Conservation (phyloP, 1,140 invertebrate species). For the Drosophila bifasciata region DNA sequence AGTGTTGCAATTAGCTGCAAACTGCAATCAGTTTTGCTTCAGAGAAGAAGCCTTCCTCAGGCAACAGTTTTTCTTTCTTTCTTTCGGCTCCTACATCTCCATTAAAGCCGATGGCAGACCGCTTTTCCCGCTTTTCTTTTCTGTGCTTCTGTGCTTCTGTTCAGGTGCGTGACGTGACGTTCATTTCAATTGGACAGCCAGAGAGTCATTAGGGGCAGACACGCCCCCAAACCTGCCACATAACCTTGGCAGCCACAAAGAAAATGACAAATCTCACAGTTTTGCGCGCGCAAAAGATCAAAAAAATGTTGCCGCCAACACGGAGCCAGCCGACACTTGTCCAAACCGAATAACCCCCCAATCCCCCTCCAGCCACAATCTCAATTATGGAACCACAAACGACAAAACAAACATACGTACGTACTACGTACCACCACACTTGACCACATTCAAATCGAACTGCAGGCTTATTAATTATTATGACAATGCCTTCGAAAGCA, state of each 20-base stretch:
- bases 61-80: slow-evolving; percentile 26
- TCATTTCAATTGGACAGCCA: slow-evolving; percentile 61
- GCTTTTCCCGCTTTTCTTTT: slow-evolving; percentile 52
- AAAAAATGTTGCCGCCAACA: slow-evolving; percentile 35
- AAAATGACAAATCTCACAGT: slow-evolving; percentile 58
- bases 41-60: slow-evolving; percentile 29
- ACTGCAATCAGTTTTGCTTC: slow-evolving; percentile 62
- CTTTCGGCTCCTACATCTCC: slow-evolving; percentile 37
- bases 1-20: slow-evolving; percentile 63
- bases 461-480: slow-evolving; percentile 70
- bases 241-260: slow-evolving; percentile 32
- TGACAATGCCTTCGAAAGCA: slow-evolving; percentile 60
- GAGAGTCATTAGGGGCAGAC: slow-evolving; percentile 51
- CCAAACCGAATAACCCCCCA: too few relatives aligned
- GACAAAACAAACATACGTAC: not conserved
- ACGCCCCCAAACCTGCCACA: slow-evolving; percentile 33
- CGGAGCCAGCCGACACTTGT: slow-evolving; percentile 22
- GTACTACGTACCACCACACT: slow-evolving; percentile 22
- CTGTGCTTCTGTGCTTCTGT: slow-evolving; percentile 30
- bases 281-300: slow-evolving; percentile 49
- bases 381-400: slow-evolving; percentile 19
- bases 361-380: slow-evolving; percentile 15
- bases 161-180: slow-evolving; percentile 54
- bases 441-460: slow-evolving; percentile 70
- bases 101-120: slow-evolving; percentile 36